A percentile compares a stretch with the other conserved stretches of the same genome.
phyloP scores from a whole-genome alignment of 2,888 invertebrate species.

The Erynnis tages region DNA sequence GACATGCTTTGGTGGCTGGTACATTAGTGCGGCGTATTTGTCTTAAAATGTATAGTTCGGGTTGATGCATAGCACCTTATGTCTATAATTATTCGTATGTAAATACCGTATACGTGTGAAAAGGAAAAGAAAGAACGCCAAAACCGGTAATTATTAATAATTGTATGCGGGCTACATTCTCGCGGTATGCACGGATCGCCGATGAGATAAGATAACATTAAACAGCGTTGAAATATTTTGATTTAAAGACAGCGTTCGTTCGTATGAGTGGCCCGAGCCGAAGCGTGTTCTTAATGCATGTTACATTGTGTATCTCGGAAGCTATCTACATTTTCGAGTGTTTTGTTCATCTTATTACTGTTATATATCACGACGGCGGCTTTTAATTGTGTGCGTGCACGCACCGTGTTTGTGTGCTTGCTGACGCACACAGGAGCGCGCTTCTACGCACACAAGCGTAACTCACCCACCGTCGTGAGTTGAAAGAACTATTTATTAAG shows the following conservation, averaged over 20 bases:
- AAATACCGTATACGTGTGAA: constrained; percentile 79
- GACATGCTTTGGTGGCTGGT: constrained; percentile 53
- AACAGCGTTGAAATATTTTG: constrained; percentile 80
- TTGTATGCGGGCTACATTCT: constrained; percentile 75
- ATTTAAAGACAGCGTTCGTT: constrained; percentile 77
- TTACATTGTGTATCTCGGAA: constrained; percentile 62
- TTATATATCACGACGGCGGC: too few species aligned
- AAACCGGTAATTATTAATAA: constrained; percentile 77
- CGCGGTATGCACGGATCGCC: constrained; percentile 71
- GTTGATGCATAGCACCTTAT: constrained; percentile 70
- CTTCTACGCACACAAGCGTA: too few species aligned
- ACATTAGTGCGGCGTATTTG: constrained; percentile 61
- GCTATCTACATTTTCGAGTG: constrained; percentile 52
- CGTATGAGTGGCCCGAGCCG: constrained; percentile 61
- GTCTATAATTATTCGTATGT: constrained; percentile 76
- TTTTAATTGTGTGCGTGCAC: too few species aligned
- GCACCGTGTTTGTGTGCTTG: too few species aligned
- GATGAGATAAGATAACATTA: constrained; percentile 77
- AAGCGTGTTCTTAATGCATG: constrained; percentile 76
- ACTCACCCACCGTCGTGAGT: too few species aligned
- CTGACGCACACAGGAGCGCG: too few species aligned
- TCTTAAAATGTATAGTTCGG: constrained; percentile 72
- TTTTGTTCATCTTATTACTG: constrained; percentile 11
- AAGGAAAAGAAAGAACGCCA: constrained; percentile 73
- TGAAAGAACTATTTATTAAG: too few species aligned